A percentile compares a stretch with the other conserved stretches of the same genome.
phyloP scores from a whole-genome alignment of 1,140 invertebrate genomes.

The Phortica variegata region DNA sequence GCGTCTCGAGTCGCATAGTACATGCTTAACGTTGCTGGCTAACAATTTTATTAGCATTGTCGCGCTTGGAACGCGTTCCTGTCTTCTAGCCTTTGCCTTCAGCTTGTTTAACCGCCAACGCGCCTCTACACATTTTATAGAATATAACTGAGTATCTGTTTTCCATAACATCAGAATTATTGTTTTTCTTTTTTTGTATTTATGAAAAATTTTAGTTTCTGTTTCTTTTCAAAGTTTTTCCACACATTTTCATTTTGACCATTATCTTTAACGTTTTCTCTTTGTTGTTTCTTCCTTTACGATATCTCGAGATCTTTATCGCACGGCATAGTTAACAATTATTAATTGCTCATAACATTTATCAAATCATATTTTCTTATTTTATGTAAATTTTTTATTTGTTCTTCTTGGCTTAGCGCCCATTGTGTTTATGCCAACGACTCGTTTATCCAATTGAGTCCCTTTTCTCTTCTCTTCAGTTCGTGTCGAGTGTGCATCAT shows the following conservation, averaged over 20 bases:
- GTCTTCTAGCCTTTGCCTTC: too few relatives aligned
- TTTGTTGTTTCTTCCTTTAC: not conserved
- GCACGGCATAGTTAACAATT: slow-evolving; percentile 49
- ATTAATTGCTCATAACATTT: slow-evolving; percentile 56
- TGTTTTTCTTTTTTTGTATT: not conserved
- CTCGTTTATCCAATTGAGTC: slow-evolving; percentile 14
- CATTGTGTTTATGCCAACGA: slow-evolving; percentile 18
- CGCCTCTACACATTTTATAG: too few relatives aligned
- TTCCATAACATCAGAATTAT: too few relatives aligned
- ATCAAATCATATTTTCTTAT: slow-evolving; percentile 29
- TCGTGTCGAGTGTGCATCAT: too few relatives aligned
- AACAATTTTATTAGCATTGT: slow-evolving; percentile 47
- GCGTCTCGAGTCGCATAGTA: slow-evolving; percentile 9
- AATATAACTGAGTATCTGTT: too few relatives aligned
- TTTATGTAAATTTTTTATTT: slow-evolving; percentile 35
- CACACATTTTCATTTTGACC: not conserved
- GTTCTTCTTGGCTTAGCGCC: too few relatives aligned
- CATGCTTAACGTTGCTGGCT: slow-evolving; percentile 14
- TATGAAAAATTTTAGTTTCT: slow-evolving; percentile 15
- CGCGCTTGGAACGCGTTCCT: too few relatives aligned
- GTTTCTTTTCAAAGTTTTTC: slow-evolving; percentile 9
- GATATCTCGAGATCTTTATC: slow-evolving; percentile 27
- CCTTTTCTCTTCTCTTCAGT: slow-evolving; percentile 6
- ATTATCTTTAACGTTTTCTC: not conserved
- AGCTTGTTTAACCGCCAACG: too few relatives aligned